Conservation (phyloP, 2,797 vertebrate species). For the Gouania willdenowi region DNA sequence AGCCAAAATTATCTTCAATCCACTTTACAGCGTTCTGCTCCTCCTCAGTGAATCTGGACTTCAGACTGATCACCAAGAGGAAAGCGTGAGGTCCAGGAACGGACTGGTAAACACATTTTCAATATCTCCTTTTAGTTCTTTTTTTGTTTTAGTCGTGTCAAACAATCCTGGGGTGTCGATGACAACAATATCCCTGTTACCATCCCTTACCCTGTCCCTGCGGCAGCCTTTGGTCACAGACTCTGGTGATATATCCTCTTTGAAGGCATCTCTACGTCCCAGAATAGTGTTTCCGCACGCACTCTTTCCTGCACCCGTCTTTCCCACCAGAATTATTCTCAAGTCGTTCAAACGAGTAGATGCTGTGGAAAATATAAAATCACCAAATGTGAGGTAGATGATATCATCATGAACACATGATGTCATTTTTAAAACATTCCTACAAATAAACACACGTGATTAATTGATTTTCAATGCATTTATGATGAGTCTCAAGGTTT, state of each 20-base stretch:
- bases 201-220: not conserved
- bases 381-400: no score
- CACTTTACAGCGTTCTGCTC: conserved; percentile 31
- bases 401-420: no score
- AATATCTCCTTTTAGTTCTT: conserved; percentile 7
- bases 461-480: no score
- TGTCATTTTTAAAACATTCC: no score
- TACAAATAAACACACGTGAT: no score
- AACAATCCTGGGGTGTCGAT: conserved; percentile 51
- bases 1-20: conserved; percentile 45
- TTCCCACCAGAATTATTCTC: conserved; percentile 38
- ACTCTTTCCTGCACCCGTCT: conserved; percentile 53
- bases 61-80: conserved; percentile 49
- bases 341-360: not conserved
- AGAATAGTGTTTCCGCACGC: conserved; percentile 53
- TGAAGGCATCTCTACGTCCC: not conserved
- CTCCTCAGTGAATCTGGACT: conserved; percentile 38
- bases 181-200: conserved; percentile 10
- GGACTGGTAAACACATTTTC: conserved; percentile 14
- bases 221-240: conserved; percentile 36
- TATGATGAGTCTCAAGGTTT: no score
- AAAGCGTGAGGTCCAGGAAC: conserved; percentile 50
- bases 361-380: not conserved
- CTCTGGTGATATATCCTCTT: not conserved
- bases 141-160: not conserved